Evolutionary conservation across 2,797 vertebrate genomes (phyloP).

Genomic region (Onychomys leucogaster): DNA sequence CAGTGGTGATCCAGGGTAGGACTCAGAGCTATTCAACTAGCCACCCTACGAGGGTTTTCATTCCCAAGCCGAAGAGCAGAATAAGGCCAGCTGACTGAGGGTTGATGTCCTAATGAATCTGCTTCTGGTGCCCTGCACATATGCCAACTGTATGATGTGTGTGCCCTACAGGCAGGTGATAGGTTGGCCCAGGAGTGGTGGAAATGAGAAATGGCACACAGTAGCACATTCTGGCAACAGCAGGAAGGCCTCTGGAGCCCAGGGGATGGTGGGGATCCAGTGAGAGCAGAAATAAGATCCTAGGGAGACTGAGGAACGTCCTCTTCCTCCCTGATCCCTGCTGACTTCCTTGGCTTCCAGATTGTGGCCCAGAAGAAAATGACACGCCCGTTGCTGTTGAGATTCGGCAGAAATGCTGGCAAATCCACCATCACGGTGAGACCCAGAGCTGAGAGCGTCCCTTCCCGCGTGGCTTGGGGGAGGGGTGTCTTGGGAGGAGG

Average conservation of each 20-base stretch:
- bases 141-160: not conserved
- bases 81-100: not conserved
- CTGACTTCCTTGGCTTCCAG: conserved; percentile 83
- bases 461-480: rapidly evolving
- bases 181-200: not conserved
- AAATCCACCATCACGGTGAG: conserved; percentile 92
- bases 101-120: not conserved
- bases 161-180: no score
- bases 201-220: not conserved
- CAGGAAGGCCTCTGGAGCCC: not conserved
- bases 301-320: rapidly evolving
- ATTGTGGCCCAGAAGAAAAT: conserved; percentile 98
- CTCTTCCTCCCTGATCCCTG: not conserved
- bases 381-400: conserved; percentile 94
- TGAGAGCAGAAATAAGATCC: not conserved
- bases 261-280: not conserved
- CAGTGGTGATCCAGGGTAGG: not conserved
- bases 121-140: not conserved
- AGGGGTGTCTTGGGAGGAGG: not conserved
- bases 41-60: not conserved
- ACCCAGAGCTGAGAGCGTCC: not conserved
- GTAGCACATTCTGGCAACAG: no score
- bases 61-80: not conserved
- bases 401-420: conserved; percentile 95
- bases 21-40: not conserved